Base-by-base conservation (phyloP, 1,140 invertebrate genomes). In the Solenopsis fugax region DNA sequence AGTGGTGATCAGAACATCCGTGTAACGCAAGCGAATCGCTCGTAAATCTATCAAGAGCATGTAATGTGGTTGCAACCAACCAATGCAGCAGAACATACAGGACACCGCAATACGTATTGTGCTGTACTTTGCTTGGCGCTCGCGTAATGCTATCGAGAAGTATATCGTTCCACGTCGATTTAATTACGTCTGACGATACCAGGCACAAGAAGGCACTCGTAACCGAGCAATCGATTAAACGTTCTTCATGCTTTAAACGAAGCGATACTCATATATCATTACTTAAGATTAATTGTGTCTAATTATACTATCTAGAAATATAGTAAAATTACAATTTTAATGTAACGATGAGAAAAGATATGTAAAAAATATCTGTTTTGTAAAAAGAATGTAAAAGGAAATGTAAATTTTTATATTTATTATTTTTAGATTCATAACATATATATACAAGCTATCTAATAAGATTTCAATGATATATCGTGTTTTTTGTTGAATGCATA, bases 141-240 rank as follows among this genome's bases (percentile, higher is more conserved):
- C 67, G 54, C 67, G 58, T 85, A 65, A 82, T 85, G 67, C 41
- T 85, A 88, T 92, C 71, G 58, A 82, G 65, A 56, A 67, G 29
- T 80, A 48, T 88, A 90, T 91, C 87, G 60, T 54, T 13, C 37
- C 58, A 80, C 69, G 81, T 87, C 85, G 75, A 93, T 91, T 93
- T 92, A 93, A 93, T 93, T 93, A 92, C 84, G 82, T 50, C 65
- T 89, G 91, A 92, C 89, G 92, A 92, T 91, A 84, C 58, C 65
- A 87, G 54, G n/a, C 58, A 87, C 86, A 64, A 73, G 84, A 76
- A 86, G 48, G 76, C 87, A 71, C 75, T 84, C 58, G 50, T 60
- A 41, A 29, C 48, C 13, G 7, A 60, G 21, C 37, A 62, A 89
- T 85, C 80, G 78, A 90, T 89, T 69, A n/a, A 18, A 16, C 45